Evolutionary conservation across 2,113 vertebrate species (phyloP).

Genomic region (Narcine bancroftii): DNA sequence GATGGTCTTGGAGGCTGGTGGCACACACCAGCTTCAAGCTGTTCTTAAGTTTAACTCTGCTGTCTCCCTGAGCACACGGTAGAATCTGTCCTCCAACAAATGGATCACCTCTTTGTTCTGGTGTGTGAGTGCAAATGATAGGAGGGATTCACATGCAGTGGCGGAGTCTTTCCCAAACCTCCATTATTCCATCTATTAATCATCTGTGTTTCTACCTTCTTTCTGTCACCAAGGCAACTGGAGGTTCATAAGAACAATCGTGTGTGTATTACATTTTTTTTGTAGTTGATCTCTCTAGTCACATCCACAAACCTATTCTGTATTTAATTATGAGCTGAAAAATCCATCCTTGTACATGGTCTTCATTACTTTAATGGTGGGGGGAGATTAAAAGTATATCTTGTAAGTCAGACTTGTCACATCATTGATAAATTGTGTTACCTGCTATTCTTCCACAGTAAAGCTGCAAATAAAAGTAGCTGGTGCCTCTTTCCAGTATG

Average conservation of each 20-base stretch:
- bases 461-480: background rate
- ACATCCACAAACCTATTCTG: background rate
- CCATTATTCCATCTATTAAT: background rate
- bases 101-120: background rate
- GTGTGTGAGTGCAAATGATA: background rate
- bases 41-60: no score
- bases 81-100: background rate
- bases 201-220: background rate
- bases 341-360: background rate
- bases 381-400: background rate
- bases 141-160: background rate
- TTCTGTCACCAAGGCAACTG: conserved; percentile 10
- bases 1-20: no score
- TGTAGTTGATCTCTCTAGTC: background rate
- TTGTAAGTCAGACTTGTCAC: conserved; percentile 25
- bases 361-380: conserved; percentile 15
- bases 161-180: no score
- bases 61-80: background rate
- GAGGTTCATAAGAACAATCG: background rate
- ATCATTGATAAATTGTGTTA: conserved; percentile 7
- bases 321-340: background rate
- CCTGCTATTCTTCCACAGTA: conserved; percentile 3
- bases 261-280: background rate
- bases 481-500: background rate
- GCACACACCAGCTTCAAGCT: no score